Percentiles rank a stretch among this genome's conserved stretches.
phyloP scores from a whole-genome alignment of 1,140 invertebrate genomes.

The Tribolium castaneum region DNA sequence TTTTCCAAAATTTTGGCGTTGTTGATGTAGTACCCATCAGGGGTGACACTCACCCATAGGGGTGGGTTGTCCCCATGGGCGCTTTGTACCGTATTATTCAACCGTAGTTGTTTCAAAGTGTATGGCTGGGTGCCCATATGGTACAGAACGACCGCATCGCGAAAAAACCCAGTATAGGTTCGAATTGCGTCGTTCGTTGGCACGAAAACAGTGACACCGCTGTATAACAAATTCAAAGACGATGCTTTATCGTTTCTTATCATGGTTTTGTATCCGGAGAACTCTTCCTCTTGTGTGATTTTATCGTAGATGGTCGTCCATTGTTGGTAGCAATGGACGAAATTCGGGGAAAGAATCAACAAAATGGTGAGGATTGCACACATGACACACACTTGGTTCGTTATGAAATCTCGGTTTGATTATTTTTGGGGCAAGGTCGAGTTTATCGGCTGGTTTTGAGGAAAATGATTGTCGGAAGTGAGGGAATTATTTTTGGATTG shows the following conservation, averaged over 20 bases:
- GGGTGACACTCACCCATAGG: slow-evolving; percentile 76
- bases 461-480: neutral
- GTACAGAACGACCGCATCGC: slow-evolving; percentile 72
- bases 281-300: slow-evolving; percentile 38
- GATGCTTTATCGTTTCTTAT: slow-evolving; percentile 35
- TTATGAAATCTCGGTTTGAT: neutral
- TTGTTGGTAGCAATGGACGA: neutral
- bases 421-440: neutral
- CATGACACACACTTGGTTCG: neutral
- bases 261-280: slow-evolving; percentile 45
- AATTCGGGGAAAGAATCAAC: neutral
- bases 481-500: neutral
- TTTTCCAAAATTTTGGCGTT: slow-evolving; percentile 77
- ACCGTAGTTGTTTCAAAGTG: slow-evolving; percentile 65
- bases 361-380: neutral
- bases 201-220: slow-evolving; percentile 78
- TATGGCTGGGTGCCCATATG: slow-evolving; percentile 70
- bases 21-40: slow-evolving; percentile 80
- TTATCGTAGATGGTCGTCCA: slow-evolving; percentile 27
- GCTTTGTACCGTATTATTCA: slow-evolving; percentile 68
- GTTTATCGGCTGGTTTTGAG: neutral
- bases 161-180: slow-evolving; percentile 65
- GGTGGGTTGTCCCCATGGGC: slow-evolving; percentile 73
- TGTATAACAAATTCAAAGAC: slow-evolving; percentile 68
- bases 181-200: slow-evolving; percentile 82